Evolutionary conservation across 1,140 invertebrate species (phyloP), one percentile per base, ranked within the genome.

Genomic region (Megathymus violae): DNA sequence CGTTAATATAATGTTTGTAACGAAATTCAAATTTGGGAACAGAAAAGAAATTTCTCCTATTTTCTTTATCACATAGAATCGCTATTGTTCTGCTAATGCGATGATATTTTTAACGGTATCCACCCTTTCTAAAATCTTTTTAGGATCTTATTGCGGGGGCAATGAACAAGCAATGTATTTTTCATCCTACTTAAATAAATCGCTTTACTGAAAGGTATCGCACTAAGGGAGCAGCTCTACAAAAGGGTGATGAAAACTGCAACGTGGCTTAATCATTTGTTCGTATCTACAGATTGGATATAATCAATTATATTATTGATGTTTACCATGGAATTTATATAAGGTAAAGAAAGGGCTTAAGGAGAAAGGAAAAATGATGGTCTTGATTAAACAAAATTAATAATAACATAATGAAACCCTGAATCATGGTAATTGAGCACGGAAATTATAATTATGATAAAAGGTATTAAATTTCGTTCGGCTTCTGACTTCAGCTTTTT

Each of bases 141-240:
- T 62, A 62, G 67, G 65, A 69, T 78, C 48, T 76, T 73, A 65
- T 74, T 70, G 74, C 66, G 58, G 59, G 69, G 63, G 75, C 70
- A 78, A 78, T 80, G 69, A 80, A 69, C 72, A 74, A 72, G 74
- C 73, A 72, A 76, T 70, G 68, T 70, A 71, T 61, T 79, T 72
- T 67, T 71, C 27, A 72, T 73, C 65, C 72, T 59, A 73, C 76
- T 84, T 82, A 78, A 76, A 85, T 77, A 82, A 85, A 87, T 87
- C 78, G 76, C 64, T 75, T 79, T 76, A 76, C 50, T 68, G 65
- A 80, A 79, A 79, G 76, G 74, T 76, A 76, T 50, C 66, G 54
- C 69, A 77, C 72, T 78, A 73, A 79, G 63, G 69, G 67, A 69
- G 58, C 66, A 74, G 62, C 68, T 75, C 71, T 71, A 61, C 54